phyloP scores from a whole-genome alignment of 2,888 invertebrate species.

The Entomobrya multifasciata region DNA sequence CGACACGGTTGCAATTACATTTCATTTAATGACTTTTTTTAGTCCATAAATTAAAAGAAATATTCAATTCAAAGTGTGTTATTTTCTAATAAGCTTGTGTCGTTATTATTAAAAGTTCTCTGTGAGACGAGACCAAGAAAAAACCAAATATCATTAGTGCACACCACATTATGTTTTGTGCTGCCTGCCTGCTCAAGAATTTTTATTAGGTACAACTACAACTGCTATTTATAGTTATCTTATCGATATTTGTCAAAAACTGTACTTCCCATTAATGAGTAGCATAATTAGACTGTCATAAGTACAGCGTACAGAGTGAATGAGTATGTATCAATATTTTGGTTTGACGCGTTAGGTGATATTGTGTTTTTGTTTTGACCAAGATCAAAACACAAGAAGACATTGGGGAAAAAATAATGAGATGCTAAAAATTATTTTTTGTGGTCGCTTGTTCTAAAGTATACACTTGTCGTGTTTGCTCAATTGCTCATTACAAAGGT shows the following conservation, averaged over 20 bases:
- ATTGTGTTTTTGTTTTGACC: neutral
- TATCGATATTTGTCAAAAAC: too few relatives aligned
- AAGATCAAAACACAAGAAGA: neutral
- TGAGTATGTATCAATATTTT: too few relatives aligned
- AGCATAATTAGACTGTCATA: slow-evolving; percentile 8
- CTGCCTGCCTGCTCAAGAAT: neutral
- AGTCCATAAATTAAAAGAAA: neutral
- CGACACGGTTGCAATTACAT: too few relatives aligned
- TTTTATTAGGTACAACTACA: too few relatives aligned
- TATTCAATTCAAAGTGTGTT: neutral
- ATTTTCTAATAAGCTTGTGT: slow-evolving; percentile 2
- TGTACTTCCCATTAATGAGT: too few relatives aligned
- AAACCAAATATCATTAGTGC: neutral
- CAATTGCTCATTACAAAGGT: slow-evolving; percentile 36
- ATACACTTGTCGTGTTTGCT: too few relatives aligned
- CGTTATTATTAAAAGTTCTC: neutral
- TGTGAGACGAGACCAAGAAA: neutral
- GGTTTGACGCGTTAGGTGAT: neutral
- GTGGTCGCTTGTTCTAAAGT: too few relatives aligned
- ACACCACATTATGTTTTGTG: neutral
- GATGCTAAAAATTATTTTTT: neutral
- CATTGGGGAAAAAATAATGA: too few relatives aligned
- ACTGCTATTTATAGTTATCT: slow-evolving; percentile 35
- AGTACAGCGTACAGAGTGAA: neutral
- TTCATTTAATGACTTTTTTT: too few relatives aligned